Base-by-base conservation (phyloP, 2,113 vertebrate species). In the Rhinoptilus africanus region DNA sequence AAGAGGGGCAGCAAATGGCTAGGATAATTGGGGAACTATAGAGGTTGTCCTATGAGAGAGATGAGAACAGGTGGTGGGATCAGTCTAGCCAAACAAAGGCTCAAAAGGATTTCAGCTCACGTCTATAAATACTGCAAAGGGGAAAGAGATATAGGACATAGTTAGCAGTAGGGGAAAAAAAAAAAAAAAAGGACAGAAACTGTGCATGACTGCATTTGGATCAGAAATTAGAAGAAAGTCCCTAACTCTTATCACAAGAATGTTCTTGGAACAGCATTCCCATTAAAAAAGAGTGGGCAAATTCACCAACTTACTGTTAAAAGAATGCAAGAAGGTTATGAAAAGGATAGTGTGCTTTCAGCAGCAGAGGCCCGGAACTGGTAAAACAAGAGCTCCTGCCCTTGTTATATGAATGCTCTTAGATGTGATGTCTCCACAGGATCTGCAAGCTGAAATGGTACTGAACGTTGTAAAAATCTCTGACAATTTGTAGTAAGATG, bases 31-130 rank as follows among this genome's bases (percentile, higher is more conserved):
- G 37, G 59, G 24, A 89, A 68, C 60, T 78, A 89, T 76, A 95
- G 84, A 95, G 34, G 30, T 34, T 72, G 66, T 78, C 80, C 80
- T 71, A 3, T 48, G 69, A 87, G 89, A 92, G 89, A 91, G 64
- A 96, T 45, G 76, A 89, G 84, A 95, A 81, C 96, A 97, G 94
- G 94, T 96, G 96, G 87, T 92, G 34, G 84, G 91, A 94, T 96
- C 95, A 87, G 68, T 51, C 80, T 97, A 96, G 69, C 89, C 89
- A 97, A 97, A 97, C 95, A 97, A 97, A 96, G 87, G 95, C 91
- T 95, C 86, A 92, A 72, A 84, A 59, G 84, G 96, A 94, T 96
- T 97, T 97, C 73, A 72, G 77, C 60, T 95, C 56, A 7, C 10
- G 2, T 85, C 93, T 96, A 96, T 95, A 95, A 96, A 94, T 97